These are phyloP conservation scores for Leptinotarsa juncta DNA, from an alignment of 2,888 invertebrate species.

Conservation along the genomic window DNA sequence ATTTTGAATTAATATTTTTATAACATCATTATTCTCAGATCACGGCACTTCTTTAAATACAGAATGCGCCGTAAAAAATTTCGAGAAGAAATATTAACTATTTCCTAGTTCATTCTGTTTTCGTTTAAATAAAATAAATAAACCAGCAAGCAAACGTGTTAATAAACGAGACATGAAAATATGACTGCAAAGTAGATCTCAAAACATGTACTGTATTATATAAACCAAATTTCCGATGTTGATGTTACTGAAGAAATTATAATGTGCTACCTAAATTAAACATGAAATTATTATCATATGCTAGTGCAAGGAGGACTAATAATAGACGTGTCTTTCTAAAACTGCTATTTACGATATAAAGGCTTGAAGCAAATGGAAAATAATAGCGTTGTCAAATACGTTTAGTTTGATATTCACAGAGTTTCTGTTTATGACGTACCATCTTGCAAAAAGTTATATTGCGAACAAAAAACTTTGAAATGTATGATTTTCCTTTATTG, in stretches of 20 bases:
- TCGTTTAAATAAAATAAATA: slow-evolving; percentile 55
- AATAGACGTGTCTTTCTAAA: slow-evolving; percentile 25
- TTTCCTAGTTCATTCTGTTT: slow-evolving; percentile 53
- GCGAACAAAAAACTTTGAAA: not conserved
- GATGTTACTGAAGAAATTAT: slow-evolving; percentile 51
- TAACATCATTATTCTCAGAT: slow-evolving; percentile 47
- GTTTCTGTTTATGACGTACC: no score
- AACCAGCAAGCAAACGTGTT: slow-evolving; percentile 51
- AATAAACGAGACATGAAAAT: slow-evolving; percentile 53
- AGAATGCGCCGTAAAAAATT: slow-evolving; percentile 22
- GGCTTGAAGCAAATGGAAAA: not conserved
- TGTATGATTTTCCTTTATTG: not conserved
- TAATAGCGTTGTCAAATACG: not conserved
- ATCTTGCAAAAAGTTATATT: no score
- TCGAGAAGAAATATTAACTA: slow-evolving; percentile 45
- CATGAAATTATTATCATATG: slow-evolving; percentile 45
- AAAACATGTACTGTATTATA: slow-evolving; percentile 47
- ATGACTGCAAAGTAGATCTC: slow-evolving; percentile 47
- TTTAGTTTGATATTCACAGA: no score
- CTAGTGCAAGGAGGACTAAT: slow-evolving; percentile 25
- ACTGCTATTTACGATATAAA: not conserved
- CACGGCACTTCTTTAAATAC: slow-evolving; percentile 47
- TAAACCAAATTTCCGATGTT: slow-evolving; percentile 56
- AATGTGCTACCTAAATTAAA: slow-evolving; percentile 53
- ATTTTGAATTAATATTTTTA: slow-evolving; percentile 57